Percentiles rank a stretch among this genome's conserved stretches.
Conservation (phyloP, 1,140 invertebrate species). For the Papilio aristodemus region DNA sequence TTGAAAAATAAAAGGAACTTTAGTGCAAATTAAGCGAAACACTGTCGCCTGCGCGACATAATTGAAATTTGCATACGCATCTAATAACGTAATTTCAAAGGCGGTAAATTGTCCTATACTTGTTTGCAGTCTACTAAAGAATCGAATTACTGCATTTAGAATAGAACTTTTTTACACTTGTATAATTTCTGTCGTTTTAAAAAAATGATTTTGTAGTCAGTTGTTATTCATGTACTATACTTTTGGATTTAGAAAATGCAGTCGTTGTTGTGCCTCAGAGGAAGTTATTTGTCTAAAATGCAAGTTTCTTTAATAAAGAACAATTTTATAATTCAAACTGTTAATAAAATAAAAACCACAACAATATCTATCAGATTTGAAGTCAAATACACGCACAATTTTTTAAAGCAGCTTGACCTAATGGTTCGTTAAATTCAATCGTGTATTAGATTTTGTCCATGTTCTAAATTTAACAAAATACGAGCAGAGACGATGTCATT, state of each 20-base stretch:
- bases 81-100: background rate
- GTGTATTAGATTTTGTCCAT: background rate
- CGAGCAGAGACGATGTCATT: background rate
- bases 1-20: background rate
- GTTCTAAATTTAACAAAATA: background rate
- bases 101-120: background rate
- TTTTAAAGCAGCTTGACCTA: too few relatives aligned
- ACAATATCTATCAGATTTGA: too few relatives aligned
- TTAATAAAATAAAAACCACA: too few relatives aligned
- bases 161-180: background rate
- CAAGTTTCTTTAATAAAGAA: too few relatives aligned
- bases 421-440: background rate
- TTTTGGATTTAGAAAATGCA: background rate
- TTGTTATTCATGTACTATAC: background rate
- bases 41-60: background rate
- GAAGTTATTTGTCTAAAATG: too few relatives aligned
- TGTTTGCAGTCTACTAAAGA: constrained; percentile 4
- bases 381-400: too few relatives aligned
- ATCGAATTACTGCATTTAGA: background rate
- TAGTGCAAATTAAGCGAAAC: background rate
- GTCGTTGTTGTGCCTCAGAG: too few relatives aligned
- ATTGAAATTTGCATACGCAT: constrained; percentile 7
- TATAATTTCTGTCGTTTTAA: background rate
- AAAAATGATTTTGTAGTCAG: background rate
- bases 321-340: too few relatives aligned